Base-by-base conservation (phyloP, 2,113 vertebrate species). In the Anas platyrhynchos region DNA sequence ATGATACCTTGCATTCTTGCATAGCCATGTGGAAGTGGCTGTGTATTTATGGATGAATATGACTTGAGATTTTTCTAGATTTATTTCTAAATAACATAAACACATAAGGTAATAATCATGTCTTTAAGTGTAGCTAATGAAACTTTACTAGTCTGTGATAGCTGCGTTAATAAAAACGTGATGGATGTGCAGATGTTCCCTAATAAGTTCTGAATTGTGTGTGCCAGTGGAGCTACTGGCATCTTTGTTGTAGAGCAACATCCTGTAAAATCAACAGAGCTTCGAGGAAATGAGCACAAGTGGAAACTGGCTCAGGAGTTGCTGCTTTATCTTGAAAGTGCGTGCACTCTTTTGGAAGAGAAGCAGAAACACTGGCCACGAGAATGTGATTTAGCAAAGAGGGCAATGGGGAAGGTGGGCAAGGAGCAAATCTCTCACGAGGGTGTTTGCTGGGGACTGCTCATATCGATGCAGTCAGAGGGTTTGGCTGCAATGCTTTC, bases 121-220 rank as follows among this genome's bases (percentile, higher is more conserved):
- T n/a, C 74, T 93, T 56, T 95, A 95, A 94, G 67, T 82, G 44
- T 7, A 91, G 62, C 63, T 87, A 93, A 96, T 97, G 91, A 97
- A 97, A 94, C 36, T 96, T 97, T 92, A 94, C 50, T 91, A 89
- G 77, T 58, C 71, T 78, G 31, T 84, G 48, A 94, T 87, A 91
- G 78, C n/a, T 87, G 4, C 32, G 74, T 92, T 84, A 94, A 94
- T 97, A 96, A 96, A 95, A 92, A 65, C 22, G 41, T 73, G 82
- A 95, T 85, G 82, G 74, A 71, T 92, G 27, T 54, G 63, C 91
- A 97, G 91, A 85, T 95, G 89, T 80, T 96, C 81, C 41, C 41
- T 76, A 94, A 82, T 54, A 79, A 73, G 69, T 56, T 85, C 58
- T 76, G 89, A 79, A 50, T 55, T 89, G 56, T 84, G 69, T 68